Conservation (phyloP, 1,140 invertebrate genomes). For the Eubasilissa regina region DNA sequence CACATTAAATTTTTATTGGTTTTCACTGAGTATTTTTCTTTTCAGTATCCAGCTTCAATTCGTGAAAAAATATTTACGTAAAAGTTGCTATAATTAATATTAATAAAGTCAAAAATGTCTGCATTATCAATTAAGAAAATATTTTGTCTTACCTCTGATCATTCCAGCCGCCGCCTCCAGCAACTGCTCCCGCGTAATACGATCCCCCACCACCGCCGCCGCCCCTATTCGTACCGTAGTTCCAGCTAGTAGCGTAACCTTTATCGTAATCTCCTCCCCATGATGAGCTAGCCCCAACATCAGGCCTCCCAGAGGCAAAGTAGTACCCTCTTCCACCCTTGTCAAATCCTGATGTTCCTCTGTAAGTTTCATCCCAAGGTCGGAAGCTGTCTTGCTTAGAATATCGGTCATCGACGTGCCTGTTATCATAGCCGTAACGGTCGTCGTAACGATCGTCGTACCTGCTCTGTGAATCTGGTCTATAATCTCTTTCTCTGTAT, state of each 20-base stretch:
- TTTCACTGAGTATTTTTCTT: no score
- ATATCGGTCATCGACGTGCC: slow-evolving; percentile 62
- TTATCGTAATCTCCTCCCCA: slow-evolving; percentile 62
- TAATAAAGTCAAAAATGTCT: no score
- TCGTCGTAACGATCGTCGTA: slow-evolving; percentile 58
- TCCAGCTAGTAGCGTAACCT: slow-evolving; percentile 57
- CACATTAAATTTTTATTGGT: no score
- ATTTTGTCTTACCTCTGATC: slow-evolving; percentile 55
- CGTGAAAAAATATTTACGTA: no score
- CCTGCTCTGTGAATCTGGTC: slow-evolving; percentile 16
- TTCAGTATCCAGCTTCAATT: no score
- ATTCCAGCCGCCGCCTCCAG: slow-evolving; percentile 46
- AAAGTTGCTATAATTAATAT: no score
- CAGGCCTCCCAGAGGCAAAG: slow-evolving; percentile 69
- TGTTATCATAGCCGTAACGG: slow-evolving; percentile 62
- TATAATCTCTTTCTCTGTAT: slow-evolving; percentile 45
- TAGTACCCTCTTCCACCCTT: slow-evolving; percentile 73
- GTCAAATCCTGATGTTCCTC: slow-evolving; percentile 70
- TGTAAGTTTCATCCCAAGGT: slow-evolving; percentile 72
- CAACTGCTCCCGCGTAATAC: slow-evolving; percentile 43
- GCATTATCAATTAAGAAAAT: no score
- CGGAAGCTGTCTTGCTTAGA: slow-evolving; percentile 66
- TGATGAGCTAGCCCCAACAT: slow-evolving; percentile 60
- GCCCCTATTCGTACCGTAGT: slow-evolving; percentile 47
- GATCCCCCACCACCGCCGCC: slow-evolving; percentile 18